Percentiles rank a stretch among this genome's conserved stretches.
Conservation (phyloP, 2,797 vertebrate species). For the Labeo calbasu region DNA sequence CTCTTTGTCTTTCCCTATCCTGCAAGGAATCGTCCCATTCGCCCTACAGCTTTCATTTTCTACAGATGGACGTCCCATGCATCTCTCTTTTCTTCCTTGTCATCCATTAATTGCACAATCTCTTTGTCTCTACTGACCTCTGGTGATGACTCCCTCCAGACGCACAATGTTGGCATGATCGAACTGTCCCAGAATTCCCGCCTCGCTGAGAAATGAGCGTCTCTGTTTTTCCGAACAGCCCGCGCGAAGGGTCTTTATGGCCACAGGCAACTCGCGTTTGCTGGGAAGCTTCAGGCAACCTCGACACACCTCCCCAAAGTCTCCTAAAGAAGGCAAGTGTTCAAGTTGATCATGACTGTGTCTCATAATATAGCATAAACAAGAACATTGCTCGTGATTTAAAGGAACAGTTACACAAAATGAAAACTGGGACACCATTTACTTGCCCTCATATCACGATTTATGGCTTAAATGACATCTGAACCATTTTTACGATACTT, state of each 20-base stretch:
- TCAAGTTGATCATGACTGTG: neutral
- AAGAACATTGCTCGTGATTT: neutral
- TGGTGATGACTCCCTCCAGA: conserved; percentile 91
- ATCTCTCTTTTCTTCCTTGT: conserved; percentile 5
- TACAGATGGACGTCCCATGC: conserved; percentile 33
- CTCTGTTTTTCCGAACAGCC: conserved; percentile 88
- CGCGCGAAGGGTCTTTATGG: conserved; percentile 85
- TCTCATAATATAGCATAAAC: neutral
- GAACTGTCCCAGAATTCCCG: conserved; percentile 92
- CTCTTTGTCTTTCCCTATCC: conserved; percentile 45
- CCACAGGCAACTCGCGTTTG: conserved; percentile 88
- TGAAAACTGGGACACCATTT: neutral
- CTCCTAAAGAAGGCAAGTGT: conserved; percentile 74
- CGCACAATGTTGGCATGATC: conserved; percentile 91
- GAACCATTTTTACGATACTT: neutral
- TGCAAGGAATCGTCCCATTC: neutral
- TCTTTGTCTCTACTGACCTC: conserved; percentile 74
- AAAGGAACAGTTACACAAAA: neutral
- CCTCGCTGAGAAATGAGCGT: conserved; percentile 86
- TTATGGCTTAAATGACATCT: neutral
- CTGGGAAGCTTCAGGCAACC: conserved; percentile 92
- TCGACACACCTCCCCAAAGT: conserved; percentile 89
- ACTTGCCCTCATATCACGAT: neutral
- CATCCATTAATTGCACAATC: neutral
- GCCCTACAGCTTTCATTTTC: conserved; percentile 38